phyloP scores from a whole-genome alignment of 2,113 vertebrate genomes.

The Gorsachius goisagi region DNA sequence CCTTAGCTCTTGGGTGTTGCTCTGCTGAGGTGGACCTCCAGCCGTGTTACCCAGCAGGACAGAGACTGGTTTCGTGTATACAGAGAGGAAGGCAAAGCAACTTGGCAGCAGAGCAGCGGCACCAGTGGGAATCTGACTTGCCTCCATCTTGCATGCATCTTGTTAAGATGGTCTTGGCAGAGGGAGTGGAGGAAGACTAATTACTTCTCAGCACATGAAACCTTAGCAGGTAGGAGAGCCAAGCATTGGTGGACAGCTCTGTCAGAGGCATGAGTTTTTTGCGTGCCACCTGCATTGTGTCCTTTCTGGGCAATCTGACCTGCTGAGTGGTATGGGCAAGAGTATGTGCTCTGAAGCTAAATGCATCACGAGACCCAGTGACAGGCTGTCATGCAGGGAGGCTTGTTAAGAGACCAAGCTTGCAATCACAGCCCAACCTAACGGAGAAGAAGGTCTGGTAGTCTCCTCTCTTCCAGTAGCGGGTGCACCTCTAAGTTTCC shows the following conservation, averaged over 20 bases:
- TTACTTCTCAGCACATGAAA: neutral
- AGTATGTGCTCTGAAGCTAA: neutral
- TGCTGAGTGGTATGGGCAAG: neutral
- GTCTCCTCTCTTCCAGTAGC: neutral
- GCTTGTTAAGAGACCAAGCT: neutral
- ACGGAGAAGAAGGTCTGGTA: neutral
- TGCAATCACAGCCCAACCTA: neutral
- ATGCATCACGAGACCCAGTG: neutral
- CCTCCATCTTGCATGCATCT: neutral
- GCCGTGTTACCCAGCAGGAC: neutral
- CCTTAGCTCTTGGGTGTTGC: neutral
- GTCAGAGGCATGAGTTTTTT: neutral
- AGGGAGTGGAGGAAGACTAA: neutral
- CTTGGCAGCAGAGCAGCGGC: neutral
- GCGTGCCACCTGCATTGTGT: neutral
- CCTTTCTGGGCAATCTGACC: neutral
- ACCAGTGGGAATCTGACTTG: neutral
- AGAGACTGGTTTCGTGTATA: neutral
- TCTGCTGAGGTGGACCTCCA: neutral
- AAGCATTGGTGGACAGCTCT: neutral
- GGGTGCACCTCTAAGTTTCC: neutral
- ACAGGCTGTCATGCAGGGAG: neutral
- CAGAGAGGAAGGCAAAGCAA: neutral
- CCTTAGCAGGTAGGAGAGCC: neutral
- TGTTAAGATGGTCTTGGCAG: neutral